Percentiles rank a stretch among this genome's conserved stretches.
Conservation (phyloP, 2,888 invertebrate genomes). For the Drosophila cognata region DNA sequence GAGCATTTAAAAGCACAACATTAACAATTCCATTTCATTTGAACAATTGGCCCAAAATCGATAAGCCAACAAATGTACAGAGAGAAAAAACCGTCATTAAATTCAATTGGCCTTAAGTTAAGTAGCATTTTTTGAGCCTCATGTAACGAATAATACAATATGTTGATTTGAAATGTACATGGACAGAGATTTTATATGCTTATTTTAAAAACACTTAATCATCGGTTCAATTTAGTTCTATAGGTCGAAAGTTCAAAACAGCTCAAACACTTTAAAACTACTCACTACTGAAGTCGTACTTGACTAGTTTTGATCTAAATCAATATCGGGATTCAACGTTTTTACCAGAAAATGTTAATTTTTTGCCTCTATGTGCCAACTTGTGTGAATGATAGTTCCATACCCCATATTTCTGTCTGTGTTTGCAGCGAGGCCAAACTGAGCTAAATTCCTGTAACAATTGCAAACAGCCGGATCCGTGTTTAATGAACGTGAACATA, state of each 20-base stretch:
- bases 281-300: background rate
- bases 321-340: background rate
- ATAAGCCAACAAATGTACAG: background rate
- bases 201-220: background rate
- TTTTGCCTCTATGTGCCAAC: background rate
- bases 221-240: background rate
- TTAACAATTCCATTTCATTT: slow-evolving; percentile 27
- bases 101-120: background rate
- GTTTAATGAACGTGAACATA: slow-evolving; percentile 9
- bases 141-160: background rate
- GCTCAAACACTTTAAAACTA: background rate
- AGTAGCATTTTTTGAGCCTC: background rate
- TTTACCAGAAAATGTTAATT: background rate
- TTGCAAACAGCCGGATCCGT: slow-evolving; percentile 7
- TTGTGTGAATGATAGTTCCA: background rate
- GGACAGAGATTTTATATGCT: background rate
- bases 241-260: no score
- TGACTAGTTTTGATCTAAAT: background rate
- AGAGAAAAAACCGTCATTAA: background rate
- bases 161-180: background rate
- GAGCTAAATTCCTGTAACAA: slow-evolving; percentile 8
- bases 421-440: background rate
- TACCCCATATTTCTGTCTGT: background rate
- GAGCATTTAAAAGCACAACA: slow-evolving; percentile 21
- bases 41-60: background rate